Base-by-base conservation (phyloP, 2,797 vertebrate species). In the Tiaroga cobitis region DNA sequence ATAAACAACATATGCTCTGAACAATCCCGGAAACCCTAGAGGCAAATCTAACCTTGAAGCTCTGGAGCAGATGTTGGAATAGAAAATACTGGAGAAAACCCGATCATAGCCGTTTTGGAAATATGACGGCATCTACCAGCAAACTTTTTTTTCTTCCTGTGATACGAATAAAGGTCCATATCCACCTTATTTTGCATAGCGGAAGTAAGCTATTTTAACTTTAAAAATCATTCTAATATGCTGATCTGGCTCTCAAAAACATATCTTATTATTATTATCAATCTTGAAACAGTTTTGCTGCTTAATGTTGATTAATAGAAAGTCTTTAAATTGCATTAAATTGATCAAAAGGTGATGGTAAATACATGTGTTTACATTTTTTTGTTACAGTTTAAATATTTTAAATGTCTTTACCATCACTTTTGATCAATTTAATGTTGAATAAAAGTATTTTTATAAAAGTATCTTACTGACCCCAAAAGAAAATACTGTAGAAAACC, bases 1-100 rank as follows among this genome's bases (percentile, higher is more conserved):
- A 92, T 93, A 94, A 95, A 95, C 93, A 95, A 90, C 93, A 95
- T 94, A 95, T 94, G 94, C 91, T 93, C 84, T 26, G 77, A 90
- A 94, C 91, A 94, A 93, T 93, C 91, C 90, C 8, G 67, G 63
- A 83, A 76, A 87, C 92, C 94, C 92, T 85, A 49, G 90, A 94
- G 93, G 93, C 90, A 89, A 89, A 92, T 92, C 90, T 94, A 94
- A 94, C 94, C 94, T 95, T 94, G 93, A 92, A 87, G 90, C 89
- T 91, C 88, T 72, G 73, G 83, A 92, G 89, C 94, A 94, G 94
- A 95, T 93, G 93, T 92, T 93, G 89, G 89, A 81, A 92, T 32
- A 88, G 90, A 93, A 89, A 91, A 90, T 70, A 26, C 29, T 88
- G n/a, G 56, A 63, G 83, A 87, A 85, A 84, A 80, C 81, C 82